Evolutionary conservation across 2,888 invertebrate genomes (phyloP).

Genomic region (Mycalesis mineus): DNA sequence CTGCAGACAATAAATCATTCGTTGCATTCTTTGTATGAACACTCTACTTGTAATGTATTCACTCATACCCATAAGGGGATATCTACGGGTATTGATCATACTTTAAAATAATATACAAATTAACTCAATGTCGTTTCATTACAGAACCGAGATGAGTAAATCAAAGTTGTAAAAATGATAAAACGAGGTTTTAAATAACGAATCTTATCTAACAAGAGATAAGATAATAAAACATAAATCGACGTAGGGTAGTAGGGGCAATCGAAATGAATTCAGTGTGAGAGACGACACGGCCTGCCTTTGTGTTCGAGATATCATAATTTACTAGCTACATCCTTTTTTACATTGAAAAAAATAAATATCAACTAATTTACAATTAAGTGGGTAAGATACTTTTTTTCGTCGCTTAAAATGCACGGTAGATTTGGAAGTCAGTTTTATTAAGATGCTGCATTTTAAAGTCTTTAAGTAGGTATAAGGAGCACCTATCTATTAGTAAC

Average conservation of each 20-base stretch:
- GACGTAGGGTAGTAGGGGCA: constrained; percentile 26
- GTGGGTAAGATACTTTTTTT: constrained; percentile 1
- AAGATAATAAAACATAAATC: not conserved
- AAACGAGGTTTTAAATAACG: not conserved
- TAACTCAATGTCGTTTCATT: too few relatives aligned
- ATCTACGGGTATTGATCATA: too few relatives aligned
- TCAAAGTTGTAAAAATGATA: not conserved
- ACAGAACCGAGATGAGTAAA: too few relatives aligned
- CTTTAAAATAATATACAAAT: too few relatives aligned
- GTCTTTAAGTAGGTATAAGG: not conserved
- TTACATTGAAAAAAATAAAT: constrained; percentile 22
- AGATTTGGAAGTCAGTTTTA: not conserved
- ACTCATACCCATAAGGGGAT: too few relatives aligned
- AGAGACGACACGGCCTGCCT: constrained; percentile 30
- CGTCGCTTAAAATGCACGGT: not conserved
- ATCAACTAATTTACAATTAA: constrained; percentile 21
- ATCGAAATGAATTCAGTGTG: constrained; percentile 32
- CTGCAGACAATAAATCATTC: too few relatives aligned
- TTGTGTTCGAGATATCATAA: constrained; percentile 39
- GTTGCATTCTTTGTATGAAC: too few relatives aligned
- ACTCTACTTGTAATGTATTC: too few relatives aligned
- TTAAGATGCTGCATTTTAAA: not conserved
- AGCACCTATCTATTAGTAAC: too few relatives aligned
- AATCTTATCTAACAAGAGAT: not conserved
- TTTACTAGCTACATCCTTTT: constrained; percentile 32